Conservation (phyloP, 2,797 vertebrate genomes). For the Buceros bicornis region DNA sequence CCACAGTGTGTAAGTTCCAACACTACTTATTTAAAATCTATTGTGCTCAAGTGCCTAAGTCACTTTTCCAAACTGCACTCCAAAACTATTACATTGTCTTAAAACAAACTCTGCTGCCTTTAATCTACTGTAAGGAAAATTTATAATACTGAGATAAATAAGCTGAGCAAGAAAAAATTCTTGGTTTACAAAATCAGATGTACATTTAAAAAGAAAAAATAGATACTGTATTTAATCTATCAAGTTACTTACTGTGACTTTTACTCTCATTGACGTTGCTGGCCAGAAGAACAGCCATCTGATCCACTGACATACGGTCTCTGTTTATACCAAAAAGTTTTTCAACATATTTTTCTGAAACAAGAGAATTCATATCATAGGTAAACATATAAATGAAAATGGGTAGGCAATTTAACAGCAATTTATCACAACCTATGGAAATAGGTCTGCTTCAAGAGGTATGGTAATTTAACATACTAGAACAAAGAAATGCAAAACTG, state of each 20-base stretch:
- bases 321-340: constrained; percentile 93
- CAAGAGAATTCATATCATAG: neutral
- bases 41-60: neutral
- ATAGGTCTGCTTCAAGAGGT: neutral
- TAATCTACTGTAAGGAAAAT: neutral
- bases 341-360: constrained; percentile 93
- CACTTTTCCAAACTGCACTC: neutral
- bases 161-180: neutral
- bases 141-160: neutral
- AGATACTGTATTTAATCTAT: neutral
- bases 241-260: constrained; percentile 87
- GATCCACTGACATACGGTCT: constrained; percentile 93
- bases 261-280: constrained; percentile 96
- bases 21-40: neutral
- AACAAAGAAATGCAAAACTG: neutral
- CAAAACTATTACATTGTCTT: neutral
- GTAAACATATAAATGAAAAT: neutral
- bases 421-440: neutral
- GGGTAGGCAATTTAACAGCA: neutral
- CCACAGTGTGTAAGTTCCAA: neutral
- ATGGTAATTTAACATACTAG: neutral
- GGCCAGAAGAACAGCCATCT: constrained; percentile 97
- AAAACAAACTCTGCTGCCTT: neutral
- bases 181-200: neutral
- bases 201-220: rapidly evolving